Conservation (phyloP, 92 coral and sea anemone genomes). For the Phenganax subtilis region DNA sequence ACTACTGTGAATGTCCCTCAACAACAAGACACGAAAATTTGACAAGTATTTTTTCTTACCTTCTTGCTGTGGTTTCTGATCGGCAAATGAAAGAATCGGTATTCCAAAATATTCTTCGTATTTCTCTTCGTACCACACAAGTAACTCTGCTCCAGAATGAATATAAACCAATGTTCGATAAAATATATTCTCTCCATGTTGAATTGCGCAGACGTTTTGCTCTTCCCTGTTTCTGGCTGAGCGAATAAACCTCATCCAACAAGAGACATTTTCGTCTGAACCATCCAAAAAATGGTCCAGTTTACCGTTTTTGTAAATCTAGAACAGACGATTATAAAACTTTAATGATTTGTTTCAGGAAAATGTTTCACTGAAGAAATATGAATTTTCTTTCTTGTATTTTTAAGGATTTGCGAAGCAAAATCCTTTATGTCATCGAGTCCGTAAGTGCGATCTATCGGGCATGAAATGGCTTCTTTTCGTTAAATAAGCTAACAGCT, state of each 20-base stretch:
- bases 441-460: too few species aligned
- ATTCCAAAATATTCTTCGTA: slow-evolving; percentile 93
- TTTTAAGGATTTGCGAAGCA: too few species aligned
- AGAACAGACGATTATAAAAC: neutral
- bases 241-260: slow-evolving; percentile 96
- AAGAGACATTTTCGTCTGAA: slow-evolving; percentile 74
- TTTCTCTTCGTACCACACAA: slow-evolving; percentile 88
- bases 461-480: too few species aligned
- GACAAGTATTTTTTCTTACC: neutral
- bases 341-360: too few species aligned
- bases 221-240: slow-evolving; percentile 87
- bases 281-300: slow-evolving; percentile 74
- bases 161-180: slow-evolving; percentile 77
- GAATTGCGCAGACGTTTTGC: slow-evolving; percentile 82
- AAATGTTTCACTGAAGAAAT: neutral
- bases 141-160: slow-evolving; percentile 68
- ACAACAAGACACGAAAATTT: neutral
- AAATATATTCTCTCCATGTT: slow-evolving; percentile 79
- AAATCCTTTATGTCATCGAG: too few species aligned
- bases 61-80: slow-evolving; percentile 1
- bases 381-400: neutral
- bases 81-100: slow-evolving; percentile 39
- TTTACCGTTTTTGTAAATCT: slow-evolving; percentile 77
- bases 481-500: too few species aligned
- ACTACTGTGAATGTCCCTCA: neutral